Base-by-base conservation (phyloP, 1,140 invertebrate species). In the Drosophila arawakana region DNA sequence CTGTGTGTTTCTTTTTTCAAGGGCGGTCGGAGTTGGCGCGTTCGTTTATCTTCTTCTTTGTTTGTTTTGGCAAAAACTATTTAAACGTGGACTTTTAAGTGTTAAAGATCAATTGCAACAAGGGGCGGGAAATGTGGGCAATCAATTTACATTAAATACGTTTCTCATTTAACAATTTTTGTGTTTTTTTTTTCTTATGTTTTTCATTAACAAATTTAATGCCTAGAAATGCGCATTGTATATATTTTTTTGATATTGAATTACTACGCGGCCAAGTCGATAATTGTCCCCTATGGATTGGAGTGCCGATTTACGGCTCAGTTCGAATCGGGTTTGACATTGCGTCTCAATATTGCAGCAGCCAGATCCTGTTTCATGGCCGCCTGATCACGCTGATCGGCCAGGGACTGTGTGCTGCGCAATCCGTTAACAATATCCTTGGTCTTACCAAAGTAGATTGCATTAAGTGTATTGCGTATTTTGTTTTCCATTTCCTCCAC, bases 401-500 rank as follows among this genome's bases (percentile, higher is more conserved):
- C 95, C 35, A 98, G 93, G 2, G 97, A 95, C 88, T 97, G 95
- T 63, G 97, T 95, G 47, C 97, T 98, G 54, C 99, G 95, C 71
- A 99, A 93, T n/a, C 98, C 98, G 91, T 99, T 99, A 11, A 99
- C 98, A 91, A 99, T 99, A 93, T 99, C 98, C 92, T 97, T 98
- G 11, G 98, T 99, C 94, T 99, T 99, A 81, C 98, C 97, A 94
- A 99, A 99, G 93, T 99, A 99, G 79, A 99, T 99, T 93, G 99
- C 98, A 92, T 99, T 99, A 58, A 99, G 93, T 1, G 98, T 99
- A 91, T 98, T 98, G 77, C 99, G 95, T 89, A 99, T 99, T 95
- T 99, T 99, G 93, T 99, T 99, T 92, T 99, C 99, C 98, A 99
- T 99, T 81, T 99, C 99, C 93, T 99, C 97, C 0, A 98, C 97